Evolutionary conservation across 2,797 vertebrate species (phyloP).

Genomic region (Argyrosomus regius): DNA sequence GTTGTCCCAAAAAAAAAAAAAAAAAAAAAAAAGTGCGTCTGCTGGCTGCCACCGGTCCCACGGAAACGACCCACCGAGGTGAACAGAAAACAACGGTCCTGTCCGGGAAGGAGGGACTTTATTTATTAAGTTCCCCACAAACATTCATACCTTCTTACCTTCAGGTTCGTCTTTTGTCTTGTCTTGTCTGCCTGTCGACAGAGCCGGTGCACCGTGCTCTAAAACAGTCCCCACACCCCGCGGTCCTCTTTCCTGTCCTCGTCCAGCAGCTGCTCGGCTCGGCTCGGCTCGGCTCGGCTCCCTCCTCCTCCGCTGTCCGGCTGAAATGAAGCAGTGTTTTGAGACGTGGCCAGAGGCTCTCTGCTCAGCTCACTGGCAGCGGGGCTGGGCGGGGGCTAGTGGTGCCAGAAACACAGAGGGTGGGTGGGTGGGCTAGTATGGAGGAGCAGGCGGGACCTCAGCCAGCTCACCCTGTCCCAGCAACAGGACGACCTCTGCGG

Average conservation of each 20-base stretch:
- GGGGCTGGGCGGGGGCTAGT: constrained; percentile 50
- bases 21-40: not conserved
- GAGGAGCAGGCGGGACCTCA: constrained; percentile 15
- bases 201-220: constrained; percentile 1
- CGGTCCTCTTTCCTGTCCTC: not conserved
- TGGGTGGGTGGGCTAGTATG: not conserved
- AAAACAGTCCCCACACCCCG: not conserved
- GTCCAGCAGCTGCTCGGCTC: no score
- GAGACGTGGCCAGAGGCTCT: constrained; percentile 71
- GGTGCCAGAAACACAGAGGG: not conserved
- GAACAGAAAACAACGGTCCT: not conserved
- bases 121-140: fast-evolving
- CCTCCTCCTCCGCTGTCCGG: not conserved
- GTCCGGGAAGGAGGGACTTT: not conserved
- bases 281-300: not conserved
- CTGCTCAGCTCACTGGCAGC: constrained; percentile 14
- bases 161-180: not conserved
- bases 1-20: not conserved
- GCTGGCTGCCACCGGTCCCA: constrained; percentile 1
- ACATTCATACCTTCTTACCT: constrained; percentile 25
- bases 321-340: constrained; percentile 23
- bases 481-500: not conserved
- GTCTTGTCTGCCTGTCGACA: constrained; percentile 8
- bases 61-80: not conserved
- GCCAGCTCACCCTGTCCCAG: not conserved